Percentiles rank a stretch among this genome's conserved stretches.
phyloP scores from a whole-genome alignment of 2,888 invertebrate genomes.

The Pseudococcus longispinus region DNA sequence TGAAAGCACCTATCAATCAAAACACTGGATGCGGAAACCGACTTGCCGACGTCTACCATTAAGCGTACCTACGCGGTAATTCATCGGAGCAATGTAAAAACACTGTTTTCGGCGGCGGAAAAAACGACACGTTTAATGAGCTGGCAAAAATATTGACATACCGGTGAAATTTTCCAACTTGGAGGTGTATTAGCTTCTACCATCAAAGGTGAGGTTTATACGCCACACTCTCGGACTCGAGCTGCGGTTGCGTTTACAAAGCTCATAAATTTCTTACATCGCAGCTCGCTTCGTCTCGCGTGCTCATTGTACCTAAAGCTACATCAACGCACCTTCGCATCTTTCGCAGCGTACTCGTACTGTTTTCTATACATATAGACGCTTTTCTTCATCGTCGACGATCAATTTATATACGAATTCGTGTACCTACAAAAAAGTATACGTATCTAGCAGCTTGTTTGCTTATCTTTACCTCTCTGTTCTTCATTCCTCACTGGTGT shows the following conservation, averaged over 20 bases:
- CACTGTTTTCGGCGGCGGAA: background rate
- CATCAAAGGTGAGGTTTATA: background rate
- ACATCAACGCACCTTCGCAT: background rate
- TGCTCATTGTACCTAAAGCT: background rate
- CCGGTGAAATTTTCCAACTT: background rate
- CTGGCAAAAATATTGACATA: conserved; percentile 13
- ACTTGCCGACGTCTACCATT: conserved; percentile 1
- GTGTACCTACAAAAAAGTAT: background rate
- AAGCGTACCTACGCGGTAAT: background rate
- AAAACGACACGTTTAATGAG: conserved; percentile 5
- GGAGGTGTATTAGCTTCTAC: too few species aligned
- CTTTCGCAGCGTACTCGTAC: background rate
- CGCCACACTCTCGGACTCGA: background rate
- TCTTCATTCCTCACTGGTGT: background rate
- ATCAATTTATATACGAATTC: conserved; percentile 5
- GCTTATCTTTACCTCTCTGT: background rate
- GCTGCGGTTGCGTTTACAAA: conserved; percentile 24
- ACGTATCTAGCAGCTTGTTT: background rate
- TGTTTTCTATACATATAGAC: background rate
- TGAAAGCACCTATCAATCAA: conserved; percentile 21
- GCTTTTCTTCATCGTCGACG: conserved; percentile 12
- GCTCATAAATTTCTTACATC: conserved; percentile 18
- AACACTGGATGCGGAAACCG: background rate
- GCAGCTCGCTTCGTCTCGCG: background rate
- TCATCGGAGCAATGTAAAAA: conserved; percentile 9